Evolutionary conservation across 2,888 invertebrate genomes (phyloP).

Genomic region (Mylabris sibirica): DNA sequence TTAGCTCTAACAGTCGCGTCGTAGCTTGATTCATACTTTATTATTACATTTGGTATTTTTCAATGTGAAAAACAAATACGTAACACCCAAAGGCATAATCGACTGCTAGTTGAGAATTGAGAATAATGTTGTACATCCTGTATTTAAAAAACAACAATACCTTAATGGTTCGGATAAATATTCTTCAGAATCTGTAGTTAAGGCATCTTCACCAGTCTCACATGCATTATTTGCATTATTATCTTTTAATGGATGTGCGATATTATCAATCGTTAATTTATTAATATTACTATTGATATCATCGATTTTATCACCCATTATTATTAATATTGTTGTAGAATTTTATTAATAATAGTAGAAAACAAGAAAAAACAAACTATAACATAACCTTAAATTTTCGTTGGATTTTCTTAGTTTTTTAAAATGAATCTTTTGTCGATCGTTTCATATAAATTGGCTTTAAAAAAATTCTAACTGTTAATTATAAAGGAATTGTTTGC

Average conservation of each 20-base stretch:
- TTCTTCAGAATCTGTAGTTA: conserved; percentile 58
- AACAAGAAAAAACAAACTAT: conserved; percentile 11
- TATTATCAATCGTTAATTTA: conserved; percentile 31
- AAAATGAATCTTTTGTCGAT: conserved; percentile 6
- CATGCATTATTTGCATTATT: conserved; percentile 45
- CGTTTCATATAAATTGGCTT: conserved; percentile 10
- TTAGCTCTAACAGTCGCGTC: no score
- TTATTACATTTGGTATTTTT: no score
- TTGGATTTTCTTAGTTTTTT: no score
- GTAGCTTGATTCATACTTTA: no score
- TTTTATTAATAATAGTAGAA: background rate
- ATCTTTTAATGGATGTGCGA: conserved; percentile 33
- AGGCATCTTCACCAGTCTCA: conserved; percentile 53
- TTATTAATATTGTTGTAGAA: no score
- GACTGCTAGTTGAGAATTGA: no score
- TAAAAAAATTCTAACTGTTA: conserved; percentile 28
- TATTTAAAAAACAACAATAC: conserved; percentile 46
- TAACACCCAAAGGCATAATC: no score
- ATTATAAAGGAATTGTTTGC: conserved; percentile 18
- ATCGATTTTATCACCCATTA: conserved; percentile 26
- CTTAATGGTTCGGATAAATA: conserved; percentile 56
- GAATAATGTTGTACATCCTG: no score
- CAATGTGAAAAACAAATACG: no score
- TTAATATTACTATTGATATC: conserved; percentile 19
- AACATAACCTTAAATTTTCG: conserved; percentile 30